Evolutionary conservation across 2,888 invertebrate species (phyloP).

Genomic region (Sepioteuthis lessoniana): DNA sequence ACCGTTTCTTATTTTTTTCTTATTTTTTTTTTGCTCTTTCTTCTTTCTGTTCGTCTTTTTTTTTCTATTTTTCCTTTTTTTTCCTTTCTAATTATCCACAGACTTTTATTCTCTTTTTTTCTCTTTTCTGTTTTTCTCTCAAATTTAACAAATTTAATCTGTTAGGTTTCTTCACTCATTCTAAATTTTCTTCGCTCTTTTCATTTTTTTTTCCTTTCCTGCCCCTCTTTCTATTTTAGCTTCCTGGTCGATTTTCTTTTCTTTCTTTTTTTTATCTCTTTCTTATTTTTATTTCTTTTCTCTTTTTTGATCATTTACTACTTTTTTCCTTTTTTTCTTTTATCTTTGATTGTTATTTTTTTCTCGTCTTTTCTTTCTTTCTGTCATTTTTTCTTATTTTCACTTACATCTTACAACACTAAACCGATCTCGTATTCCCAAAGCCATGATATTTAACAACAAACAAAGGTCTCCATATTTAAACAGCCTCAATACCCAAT

Average conservation of each 20-base stretch:
- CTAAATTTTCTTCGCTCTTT: no score
- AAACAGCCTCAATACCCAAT: not conserved
- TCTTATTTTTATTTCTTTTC: not conserved
- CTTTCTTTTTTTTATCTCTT: not conserved
- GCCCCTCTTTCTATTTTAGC: not conserved
- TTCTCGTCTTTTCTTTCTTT: not conserved
- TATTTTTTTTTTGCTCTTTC: no score
- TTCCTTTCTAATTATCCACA: no score
- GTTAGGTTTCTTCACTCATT: no score
- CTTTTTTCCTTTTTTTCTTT: not conserved
- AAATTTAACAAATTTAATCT: not conserved
- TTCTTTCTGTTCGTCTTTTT: no score
- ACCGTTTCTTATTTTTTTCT: not conserved
- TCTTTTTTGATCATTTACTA: not conserved
- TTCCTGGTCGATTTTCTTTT: not conserved
- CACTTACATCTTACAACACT: not conserved
- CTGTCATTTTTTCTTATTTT: not conserved
- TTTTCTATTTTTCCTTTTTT: no score
- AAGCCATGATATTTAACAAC: not conserved
- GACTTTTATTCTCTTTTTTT: no score
- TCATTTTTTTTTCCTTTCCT: no score
- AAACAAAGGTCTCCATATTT: not conserved
- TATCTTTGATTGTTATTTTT: not conserved
- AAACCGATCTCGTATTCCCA: not conserved
- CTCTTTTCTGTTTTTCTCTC: not conserved